Conservation (phyloP, 2,113 vertebrate species). For the Caloenas nicobarica region DNA sequence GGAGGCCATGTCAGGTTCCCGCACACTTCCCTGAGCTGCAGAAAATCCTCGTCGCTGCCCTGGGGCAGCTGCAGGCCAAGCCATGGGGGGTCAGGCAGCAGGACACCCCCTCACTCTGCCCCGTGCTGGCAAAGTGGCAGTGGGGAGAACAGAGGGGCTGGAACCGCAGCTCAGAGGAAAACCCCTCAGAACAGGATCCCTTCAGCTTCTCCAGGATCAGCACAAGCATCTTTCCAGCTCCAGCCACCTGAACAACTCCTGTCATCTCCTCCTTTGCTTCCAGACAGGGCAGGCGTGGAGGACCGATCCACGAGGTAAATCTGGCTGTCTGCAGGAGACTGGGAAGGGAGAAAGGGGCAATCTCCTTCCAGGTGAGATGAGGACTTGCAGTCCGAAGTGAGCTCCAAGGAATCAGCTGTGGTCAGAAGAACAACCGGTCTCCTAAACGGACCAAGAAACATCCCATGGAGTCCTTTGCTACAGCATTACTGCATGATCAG, state of each 20-base stretch:
- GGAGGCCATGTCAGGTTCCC: neutral
- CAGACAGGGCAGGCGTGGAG: neutral
- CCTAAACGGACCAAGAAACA: neutral
- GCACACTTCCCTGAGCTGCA: neutral
- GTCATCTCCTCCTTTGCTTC: neutral
- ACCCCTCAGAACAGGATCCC: neutral
- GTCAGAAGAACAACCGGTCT: neutral
- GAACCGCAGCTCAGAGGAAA: neutral
- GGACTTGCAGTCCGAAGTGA: neutral
- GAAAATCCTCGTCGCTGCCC: neutral
- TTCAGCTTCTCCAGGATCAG: neutral
- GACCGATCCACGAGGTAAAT: accelerated
- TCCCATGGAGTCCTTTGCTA: neutral
- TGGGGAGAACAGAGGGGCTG: neutral
- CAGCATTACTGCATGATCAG: neutral
- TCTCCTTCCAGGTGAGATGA: neutral
- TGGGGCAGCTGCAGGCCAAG: neutral
- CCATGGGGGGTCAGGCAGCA: neutral
- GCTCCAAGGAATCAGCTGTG: neutral
- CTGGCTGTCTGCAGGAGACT: neutral
- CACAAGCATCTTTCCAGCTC: neutral
- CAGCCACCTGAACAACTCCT: neutral
- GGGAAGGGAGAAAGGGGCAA: neutral
- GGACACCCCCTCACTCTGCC: neutral
- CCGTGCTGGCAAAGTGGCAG: accelerated